Conservation (phyloP, 1,140 invertebrate genomes). For the Temnothorax longispinosus region DNA sequence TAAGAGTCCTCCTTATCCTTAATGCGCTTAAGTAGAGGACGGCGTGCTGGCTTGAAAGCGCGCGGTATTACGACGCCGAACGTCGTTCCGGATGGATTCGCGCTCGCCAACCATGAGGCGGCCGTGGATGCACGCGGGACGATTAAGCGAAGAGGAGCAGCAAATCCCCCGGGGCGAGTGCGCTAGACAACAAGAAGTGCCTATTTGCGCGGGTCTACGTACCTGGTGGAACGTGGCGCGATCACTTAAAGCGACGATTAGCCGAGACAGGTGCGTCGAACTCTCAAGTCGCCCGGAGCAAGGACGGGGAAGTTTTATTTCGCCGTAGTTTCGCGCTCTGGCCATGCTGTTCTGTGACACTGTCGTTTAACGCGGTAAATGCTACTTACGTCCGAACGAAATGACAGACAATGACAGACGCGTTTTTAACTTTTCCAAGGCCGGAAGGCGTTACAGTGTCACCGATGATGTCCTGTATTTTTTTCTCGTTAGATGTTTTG, state of each 20-base stretch:
- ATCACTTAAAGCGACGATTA: slow-evolving; percentile 72
- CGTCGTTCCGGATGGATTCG: slow-evolving; percentile 65
- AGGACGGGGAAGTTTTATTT: slow-evolving; percentile 41
- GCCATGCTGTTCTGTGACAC: slow-evolving; percentile 2
- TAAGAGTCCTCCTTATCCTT: slow-evolving; percentile 44
- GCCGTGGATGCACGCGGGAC: slow-evolving; percentile 37
- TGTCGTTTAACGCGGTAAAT: slow-evolving; percentile 1
- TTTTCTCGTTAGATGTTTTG: no score
- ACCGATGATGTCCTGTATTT: neutral
- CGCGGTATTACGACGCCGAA: slow-evolving; percentile 46
- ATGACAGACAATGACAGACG: neutral
- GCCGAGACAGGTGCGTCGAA: slow-evolving; percentile 72
- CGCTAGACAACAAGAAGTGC: slow-evolving; percentile 68
- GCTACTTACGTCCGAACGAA: neutral
- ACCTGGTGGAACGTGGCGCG: slow-evolving; percentile 71
- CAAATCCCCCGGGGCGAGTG: slow-evolving; percentile 43
- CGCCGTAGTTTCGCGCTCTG: neutral
- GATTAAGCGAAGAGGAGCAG: slow-evolving; percentile 55
- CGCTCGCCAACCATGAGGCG: slow-evolving; percentile 6
- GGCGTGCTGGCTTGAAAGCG: slow-evolving; percentile 3
- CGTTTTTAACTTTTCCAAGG: neutral
- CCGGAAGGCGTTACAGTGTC: neutral
- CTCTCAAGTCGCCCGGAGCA: slow-evolving; percentile 54
- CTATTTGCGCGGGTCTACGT: slow-evolving; percentile 65
- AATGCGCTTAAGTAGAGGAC: slow-evolving; percentile 45